Percentiles rank a stretch among this genome's conserved stretches.
Evolutionary conservation across 2,113 vertebrate species (phyloP).

Genomic region (Scomber colias): DNA sequence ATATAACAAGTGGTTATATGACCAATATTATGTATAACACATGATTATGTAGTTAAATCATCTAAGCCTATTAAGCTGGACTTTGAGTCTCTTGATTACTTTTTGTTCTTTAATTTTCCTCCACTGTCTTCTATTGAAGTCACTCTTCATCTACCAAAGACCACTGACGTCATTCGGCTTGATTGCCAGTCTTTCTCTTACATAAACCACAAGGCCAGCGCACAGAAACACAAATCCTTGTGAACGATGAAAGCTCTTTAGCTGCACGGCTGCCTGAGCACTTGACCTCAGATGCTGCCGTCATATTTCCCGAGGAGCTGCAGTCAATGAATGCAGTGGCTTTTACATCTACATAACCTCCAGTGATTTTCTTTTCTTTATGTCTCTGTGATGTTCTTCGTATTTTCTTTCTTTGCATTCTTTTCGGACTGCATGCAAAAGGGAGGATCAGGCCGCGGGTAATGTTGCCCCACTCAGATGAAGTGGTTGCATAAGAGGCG

Average conservation of each 20-base stretch:
- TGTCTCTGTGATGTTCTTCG: background rate
- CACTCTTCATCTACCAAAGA: constrained; percentile 27
- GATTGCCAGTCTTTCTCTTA: constrained; percentile 52
- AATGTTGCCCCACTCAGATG: constrained; percentile 20
- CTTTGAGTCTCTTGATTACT: constrained; percentile 37
- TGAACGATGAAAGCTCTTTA: constrained; percentile 51
- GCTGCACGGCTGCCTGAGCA: constrained; percentile 8
- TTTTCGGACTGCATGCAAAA: background rate
- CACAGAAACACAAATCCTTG: constrained; percentile 31
- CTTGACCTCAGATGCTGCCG: background rate
- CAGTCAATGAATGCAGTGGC: constrained; percentile 22
- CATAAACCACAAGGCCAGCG: constrained; percentile 50
- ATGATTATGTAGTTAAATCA: background rate
- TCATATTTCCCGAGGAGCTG: constrained; percentile 8
- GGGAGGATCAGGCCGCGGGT: background rate
- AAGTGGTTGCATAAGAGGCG: constrained; percentile 53
- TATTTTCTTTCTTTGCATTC: constrained; percentile 15
- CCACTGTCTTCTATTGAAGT: constrained; percentile 30
- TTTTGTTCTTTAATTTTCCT: constrained; percentile 13
- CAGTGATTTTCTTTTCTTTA: constrained; percentile 9
- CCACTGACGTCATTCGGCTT: constrained; percentile 47
- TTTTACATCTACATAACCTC: constrained; percentile 21
- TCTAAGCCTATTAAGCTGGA: background rate
- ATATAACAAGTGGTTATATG: background rate
- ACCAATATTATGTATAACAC: background rate